Percentiles rank a stretch among this genome's conserved stretches.
These are phyloP conservation scores for Ictalurus furcatus DNA, from an alignment of 2,113 vertebrate species.

Conservation along the genomic window DNA sequence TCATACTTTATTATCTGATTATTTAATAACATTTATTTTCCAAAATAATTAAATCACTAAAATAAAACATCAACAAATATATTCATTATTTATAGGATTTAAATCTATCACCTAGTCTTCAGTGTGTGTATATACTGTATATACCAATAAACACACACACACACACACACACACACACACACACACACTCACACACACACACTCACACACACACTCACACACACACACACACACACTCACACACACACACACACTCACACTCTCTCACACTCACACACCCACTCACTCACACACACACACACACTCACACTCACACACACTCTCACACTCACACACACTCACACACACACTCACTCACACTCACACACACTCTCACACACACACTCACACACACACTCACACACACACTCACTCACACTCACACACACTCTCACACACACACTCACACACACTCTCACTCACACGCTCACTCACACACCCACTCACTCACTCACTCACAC, in stretches of 20 bases:
- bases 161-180: not conserved
- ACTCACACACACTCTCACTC: not conserved
- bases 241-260: not conserved
- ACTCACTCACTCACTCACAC: not conserved
- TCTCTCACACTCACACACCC: not conserved
- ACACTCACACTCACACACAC: too few relatives aligned
- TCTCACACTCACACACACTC: not conserved
- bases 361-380: not conserved
- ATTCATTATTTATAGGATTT: not conserved
- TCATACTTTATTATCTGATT: not conserved
- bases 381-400: not conserved
- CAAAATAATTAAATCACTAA: not conserved
- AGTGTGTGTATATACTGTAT: not conserved
- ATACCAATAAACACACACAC: not conserved
- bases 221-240: not conserved
- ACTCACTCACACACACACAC: too few relatives aligned
- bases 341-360: not conserved
- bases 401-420: not conserved
- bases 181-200: not conserved
- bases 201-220: too few relatives aligned
- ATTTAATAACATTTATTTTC: not conserved
- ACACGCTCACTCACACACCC: not conserved
- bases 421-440: not conserved
- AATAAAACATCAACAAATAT: not conserved
- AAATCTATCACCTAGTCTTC: not conserved